Conservation (phyloP, 2,888 invertebrate species). For the Drosophila austrosaltans region DNA sequence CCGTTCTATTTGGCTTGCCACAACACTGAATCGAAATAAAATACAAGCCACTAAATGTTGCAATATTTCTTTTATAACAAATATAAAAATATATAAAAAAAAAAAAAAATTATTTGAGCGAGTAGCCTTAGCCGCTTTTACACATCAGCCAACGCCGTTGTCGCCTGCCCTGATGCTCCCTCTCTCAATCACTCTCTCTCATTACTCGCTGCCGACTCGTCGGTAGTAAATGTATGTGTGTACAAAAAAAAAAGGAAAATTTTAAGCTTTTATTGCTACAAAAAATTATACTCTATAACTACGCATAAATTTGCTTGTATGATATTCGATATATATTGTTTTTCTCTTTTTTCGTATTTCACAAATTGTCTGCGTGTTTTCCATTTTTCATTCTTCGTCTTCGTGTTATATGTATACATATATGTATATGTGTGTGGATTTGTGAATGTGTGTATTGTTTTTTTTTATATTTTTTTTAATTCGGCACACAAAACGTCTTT, state of each 20-base stretch:
- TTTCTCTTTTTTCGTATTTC: conserved; percentile 47
- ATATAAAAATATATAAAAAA: conserved; percentile 20
- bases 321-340: conserved; percentile 36
- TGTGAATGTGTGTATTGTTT: conserved; percentile 48
- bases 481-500: conserved; percentile 57
- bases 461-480: conserved; percentile 31
- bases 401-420: conserved; percentile 37
- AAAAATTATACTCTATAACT: conserved; percentile 47
- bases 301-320: conserved; percentile 52
- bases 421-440: conserved; percentile 36
- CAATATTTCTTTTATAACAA: conserved; percentile 17
- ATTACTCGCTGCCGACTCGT: conserved; percentile 30
- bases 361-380: conserved; percentile 72
- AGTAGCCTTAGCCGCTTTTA: conserved; percentile 29
- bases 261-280: conserved; percentile 47
- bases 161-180: conserved; percentile 11
- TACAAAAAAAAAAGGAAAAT: conserved; percentile 52
- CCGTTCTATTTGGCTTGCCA: not conserved
- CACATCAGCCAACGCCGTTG: conserved; percentile 10
- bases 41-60: conserved; percentile 2
- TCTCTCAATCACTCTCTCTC: conserved; percentile 21
- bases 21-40: not conserved
- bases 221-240: conserved; percentile 26
- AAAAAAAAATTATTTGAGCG: conserved; percentile 35
- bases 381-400: conserved; percentile 51